Base-by-base conservation (phyloP, 2,113 vertebrate species). In the Tychaedon coryphoeus region DNA sequence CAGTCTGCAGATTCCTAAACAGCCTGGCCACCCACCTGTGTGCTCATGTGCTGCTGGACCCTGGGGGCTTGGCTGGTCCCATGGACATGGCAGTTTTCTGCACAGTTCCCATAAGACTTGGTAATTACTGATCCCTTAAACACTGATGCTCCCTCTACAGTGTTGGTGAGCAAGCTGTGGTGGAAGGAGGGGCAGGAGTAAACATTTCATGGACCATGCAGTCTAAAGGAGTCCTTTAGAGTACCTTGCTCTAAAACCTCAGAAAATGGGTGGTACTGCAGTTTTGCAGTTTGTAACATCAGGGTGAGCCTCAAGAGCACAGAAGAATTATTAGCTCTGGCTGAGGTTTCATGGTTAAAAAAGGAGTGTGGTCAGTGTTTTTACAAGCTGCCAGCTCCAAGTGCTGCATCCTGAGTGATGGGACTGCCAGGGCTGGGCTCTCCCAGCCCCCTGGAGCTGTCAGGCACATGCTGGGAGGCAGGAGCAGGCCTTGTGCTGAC, bases 211-310 rank as follows among this genome's bases (percentile, higher is more conserved):
- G 29, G 48, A 47, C 29, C 33, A 14, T 43, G 38, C 23, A n/a
- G 43, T n/a, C 31, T 43, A 20, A 71, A 71, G 47, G 43, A 62
- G 33, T 50, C 57, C n/a, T 36, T 90, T 40, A 40, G 40, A 16
- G 28, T 86, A 11, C 65, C 45, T 77, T 81, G 45, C 70, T 47
- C 10, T 94, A 19, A 78, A 85, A 76, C 7, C n/a, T 77, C 31
- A 51, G 54, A 61, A 73, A 38, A 73, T 56, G 31, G 36, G 28
- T 31, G 48, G 23, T 64, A 23, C 53, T 19, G 22, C 8, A 62
- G n/a, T 57, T 65, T 66, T 64, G 43, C 43, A 31, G 34, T 28
- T 18, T 5, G 0, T 75, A n/a, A 43, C 0, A 1, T 24, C 0
- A 0, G 16, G 16, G 18, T 40, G 25, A 75, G 47, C 0, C 1